Evolutionary conservation across 2,888 invertebrate genomes (phyloP), one percentile per base, ranked within the genome.

Genomic region (Spodoptera picta): DNA sequence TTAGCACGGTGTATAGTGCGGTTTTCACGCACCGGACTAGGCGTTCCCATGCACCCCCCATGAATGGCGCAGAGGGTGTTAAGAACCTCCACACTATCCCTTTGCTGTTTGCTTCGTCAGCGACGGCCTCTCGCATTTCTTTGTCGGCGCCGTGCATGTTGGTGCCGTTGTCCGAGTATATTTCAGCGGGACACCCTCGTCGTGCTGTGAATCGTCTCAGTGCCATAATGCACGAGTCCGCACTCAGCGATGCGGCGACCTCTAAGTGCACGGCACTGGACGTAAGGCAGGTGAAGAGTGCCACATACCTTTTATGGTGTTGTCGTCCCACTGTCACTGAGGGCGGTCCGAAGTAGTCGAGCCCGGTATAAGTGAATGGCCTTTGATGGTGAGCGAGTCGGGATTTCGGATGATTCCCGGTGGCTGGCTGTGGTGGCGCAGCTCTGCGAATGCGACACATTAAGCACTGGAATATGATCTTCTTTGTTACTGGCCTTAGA

Each of bases 161-260:
- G 52, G 52, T 52, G 14, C 52, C 44, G 24, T 52, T 52, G 10
- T 52, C 52, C 1, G 52, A 52, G 14, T 19, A 52, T 0, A 52
- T 52, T 52, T 52, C 14, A 36, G 50, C 19, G 5, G 50, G 50
- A n/a, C 36, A 50, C 4, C 50, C 50, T 10, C 50, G 36, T 14
- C 36, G 50, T 36, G 50, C 50, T 7, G 31, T 19, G 36, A 36
- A 10, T 19, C 50, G 9, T 24, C 47, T 24, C 2, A 48, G 10
- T 3, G 47, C 47, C 27, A 47, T 47, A 2, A 47, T 19, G 19
- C 19, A 19, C 19, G 19, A 19, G 19, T 19, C 24, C 24, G 47
- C 47, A 19, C 19, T 19, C 19, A 19, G 19, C 19, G 19, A 19
- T 19, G 19, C 19, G 19, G 19, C 19, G 19, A 19, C 19, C 19